These are phyloP conservation scores for Diadegma fenestrale DNA, from an alignment of 2,888 invertebrate genomes.

Conservation along the genomic window DNA sequence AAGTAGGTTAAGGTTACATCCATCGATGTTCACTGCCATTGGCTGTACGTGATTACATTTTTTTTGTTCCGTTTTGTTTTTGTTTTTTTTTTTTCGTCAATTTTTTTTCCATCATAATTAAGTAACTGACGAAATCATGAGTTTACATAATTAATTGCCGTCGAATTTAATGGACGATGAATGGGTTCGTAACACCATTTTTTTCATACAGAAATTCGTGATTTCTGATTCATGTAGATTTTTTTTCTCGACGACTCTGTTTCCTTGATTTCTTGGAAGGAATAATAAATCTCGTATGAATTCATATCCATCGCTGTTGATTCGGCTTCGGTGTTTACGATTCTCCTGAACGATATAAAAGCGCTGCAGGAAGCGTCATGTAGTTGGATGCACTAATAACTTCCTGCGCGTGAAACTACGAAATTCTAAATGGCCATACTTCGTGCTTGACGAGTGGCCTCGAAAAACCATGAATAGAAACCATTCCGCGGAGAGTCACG, in stretches of 20 bases:
- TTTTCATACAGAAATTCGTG: background rate
- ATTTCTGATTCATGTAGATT: background rate
- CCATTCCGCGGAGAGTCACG: constrained; percentile 22
- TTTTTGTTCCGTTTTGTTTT: no score
- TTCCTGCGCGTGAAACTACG: constrained; percentile 73
- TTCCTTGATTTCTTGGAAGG: background rate
- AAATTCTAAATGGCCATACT: constrained; percentile 53
- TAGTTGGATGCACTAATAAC: constrained; percentile 74
- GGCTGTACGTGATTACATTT: no score
- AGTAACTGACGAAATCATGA: constrained; percentile 2
- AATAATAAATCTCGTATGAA: background rate
- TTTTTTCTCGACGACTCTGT: background rate
- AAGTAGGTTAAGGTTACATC: no score
- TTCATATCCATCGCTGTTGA: background rate
- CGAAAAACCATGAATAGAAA: constrained; percentile 46
- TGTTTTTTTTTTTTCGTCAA: no score
- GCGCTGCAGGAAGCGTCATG: constrained; percentile 72
- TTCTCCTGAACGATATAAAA: constrained; percentile 9
- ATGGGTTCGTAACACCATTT: background rate
- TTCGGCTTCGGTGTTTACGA: background rate
- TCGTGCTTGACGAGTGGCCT: constrained; percentile 40
- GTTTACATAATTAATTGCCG: background rate
- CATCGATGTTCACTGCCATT: no score
- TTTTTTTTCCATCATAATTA: background rate
- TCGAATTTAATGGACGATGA: background rate